Base-by-base conservation (phyloP, 2,113 vertebrate species). In the Trichomycterus rosablanca region DNA sequence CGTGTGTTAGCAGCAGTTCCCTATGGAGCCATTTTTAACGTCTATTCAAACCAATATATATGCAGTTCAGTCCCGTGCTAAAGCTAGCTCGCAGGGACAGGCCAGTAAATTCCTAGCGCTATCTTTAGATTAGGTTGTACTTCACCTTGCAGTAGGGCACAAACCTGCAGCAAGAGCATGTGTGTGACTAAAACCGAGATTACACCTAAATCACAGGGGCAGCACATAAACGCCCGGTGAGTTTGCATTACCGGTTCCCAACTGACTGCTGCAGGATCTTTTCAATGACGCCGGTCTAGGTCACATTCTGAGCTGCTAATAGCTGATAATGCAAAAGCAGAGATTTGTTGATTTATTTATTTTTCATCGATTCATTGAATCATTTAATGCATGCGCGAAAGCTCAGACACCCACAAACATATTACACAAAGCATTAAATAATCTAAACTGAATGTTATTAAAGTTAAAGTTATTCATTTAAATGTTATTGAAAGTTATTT, bases 101-200 rank as follows among this genome's bases (percentile, higher is more conserved):
- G 3, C 14, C 15, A n/a, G 2, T 34, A 42, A 22, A 53, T 34
- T 19, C 15, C n/a, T 7, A 28, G 34, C 12, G 23, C 46, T 51
- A 10, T 34, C 39, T 54, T 63, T 63, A 54, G 39, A 53, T 44
- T 15, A 16, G 48, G 35, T 32, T 62, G 12, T 42, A 44, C 18
- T 43, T 44, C 39, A 63, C 26, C 37, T 44, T 53, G 39, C 5
- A 4, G 35, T 51, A 11, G 14, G 22, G 35, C 46, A 50, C n/a
- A n/a, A n/a, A n/a, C 46, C 23, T 42, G 24, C 19, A 40, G 35
- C 26, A 52, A n/a, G 35, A 14, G 20, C 22, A 15, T 23, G 35
- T 28, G 35, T 39, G 15, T 40, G 46, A 35, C 11, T 49, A 3
- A 5, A 40, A n/a, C 37, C 5, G 37, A 11, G 23, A 26, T 24